Evolutionary conservation across 2,888 invertebrate genomes (phyloP).

Genomic region (Oithona nana): DNA sequence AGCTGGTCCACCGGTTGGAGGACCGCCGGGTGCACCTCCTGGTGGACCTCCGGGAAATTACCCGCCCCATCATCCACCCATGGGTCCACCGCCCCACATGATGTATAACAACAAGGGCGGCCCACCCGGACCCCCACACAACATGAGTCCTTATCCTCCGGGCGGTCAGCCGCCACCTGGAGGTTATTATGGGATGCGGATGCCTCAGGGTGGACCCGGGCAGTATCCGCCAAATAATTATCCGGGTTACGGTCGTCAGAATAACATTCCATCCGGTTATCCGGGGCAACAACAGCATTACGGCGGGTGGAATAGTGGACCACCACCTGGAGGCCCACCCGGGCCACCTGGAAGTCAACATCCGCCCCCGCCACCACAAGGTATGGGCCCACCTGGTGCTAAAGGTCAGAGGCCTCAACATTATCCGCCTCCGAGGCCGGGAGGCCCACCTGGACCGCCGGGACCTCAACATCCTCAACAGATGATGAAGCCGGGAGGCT

Average conservation of each 20-base stretch:
- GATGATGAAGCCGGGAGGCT: background rate
- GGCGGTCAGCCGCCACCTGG: background rate
- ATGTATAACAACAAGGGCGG: background rate
- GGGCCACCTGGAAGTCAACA: background rate
- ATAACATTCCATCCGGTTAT: background rate
- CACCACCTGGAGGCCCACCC: background rate
- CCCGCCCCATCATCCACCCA: background rate
- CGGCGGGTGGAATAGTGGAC: background rate
- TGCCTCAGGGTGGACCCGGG: background rate
- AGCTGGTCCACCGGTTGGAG: background rate
- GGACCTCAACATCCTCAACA: background rate
- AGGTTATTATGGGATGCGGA: background rate
- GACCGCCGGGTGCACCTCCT: background rate
- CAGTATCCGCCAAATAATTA: background rate
- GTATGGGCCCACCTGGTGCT: background rate
- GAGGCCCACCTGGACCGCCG: background rate
- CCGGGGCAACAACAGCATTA: background rate
- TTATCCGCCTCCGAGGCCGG: background rate
- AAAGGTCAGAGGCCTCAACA: background rate
- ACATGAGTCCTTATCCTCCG: background rate
- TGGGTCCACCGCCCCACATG: constrained; percentile 4
- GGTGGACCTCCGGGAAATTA: background rate
- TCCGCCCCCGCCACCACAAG: background rate
- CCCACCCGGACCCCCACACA: background rate
- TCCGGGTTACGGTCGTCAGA: background rate